Evolutionary conservation across 1,140 invertebrate genomes (phyloP), one percentile per base, ranked within the genome.

Genomic region (Sesamia nonagrioides): DNA sequence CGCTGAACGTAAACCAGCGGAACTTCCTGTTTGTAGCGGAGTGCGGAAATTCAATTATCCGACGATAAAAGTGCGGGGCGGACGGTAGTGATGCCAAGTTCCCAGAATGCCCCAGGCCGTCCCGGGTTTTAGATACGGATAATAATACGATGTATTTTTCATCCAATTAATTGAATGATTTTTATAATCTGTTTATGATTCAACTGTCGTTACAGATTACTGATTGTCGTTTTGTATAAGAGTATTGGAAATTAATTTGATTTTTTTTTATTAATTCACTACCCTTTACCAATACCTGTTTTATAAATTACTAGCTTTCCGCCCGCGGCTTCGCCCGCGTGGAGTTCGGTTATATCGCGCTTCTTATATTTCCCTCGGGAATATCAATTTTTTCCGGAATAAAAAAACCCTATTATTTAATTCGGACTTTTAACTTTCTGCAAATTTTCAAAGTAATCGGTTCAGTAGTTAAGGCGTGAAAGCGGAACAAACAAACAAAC

Each of bases 31-130:
- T 91, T 89, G 91, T 85, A 85, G 87, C 83, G 84, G 81, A 83
- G 83, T 77, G 83, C 86, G 89, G 89, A 92, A 92, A 93, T 90
- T 91, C 89, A 92, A 93, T 92, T 93, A 93, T 80, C 76, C 82
- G 78, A 77, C 89, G 83, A 91, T 91, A 90, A 92, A 92, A 91
- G 84, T 92, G 78, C 79, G 84, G 82, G 63, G 77, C 54, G 77
- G 77, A 60, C 56, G 71, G 56, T 73, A 63, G 37, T 74, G 69
- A 61, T 77, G 74, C 50, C 60, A 77, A 68, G 60, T 66, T 68
- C 60, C 61, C 60, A 48, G 60, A 40, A 17, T 72, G 69, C 66
- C 66, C 61, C 56, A 48, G 74, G 74, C 37, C 45, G n/a, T 50
- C 21, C 73, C 58, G 58, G 73, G 40, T 50, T 75, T 75, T 72